These are phyloP conservation scores for Liopterus haemorrhoidalis DNA, from an alignment of 2,888 invertebrate species.

Conservation along the genomic window DNA sequence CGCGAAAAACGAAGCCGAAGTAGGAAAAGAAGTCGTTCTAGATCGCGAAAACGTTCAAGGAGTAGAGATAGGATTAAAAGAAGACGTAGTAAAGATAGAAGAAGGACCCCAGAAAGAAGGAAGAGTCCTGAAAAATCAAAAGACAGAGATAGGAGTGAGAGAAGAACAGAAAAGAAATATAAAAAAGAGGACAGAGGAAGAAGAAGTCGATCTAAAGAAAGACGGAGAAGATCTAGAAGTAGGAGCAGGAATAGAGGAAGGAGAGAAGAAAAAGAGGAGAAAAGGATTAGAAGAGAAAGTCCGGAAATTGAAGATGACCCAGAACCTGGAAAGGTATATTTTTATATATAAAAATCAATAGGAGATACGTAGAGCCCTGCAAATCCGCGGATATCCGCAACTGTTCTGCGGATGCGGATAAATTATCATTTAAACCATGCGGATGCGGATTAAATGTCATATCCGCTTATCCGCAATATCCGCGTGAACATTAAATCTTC, in stretches of 20 bases:
- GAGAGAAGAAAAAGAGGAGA: slow-evolving; percentile 25
- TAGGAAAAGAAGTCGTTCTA: slow-evolving; percentile 20
- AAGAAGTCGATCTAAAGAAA: slow-evolving; percentile 37
- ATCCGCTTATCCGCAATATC: too few species aligned
- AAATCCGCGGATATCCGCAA: too few species aligned
- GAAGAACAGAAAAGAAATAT: slow-evolving; percentile 7
- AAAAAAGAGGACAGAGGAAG: slow-evolving; percentile 35
- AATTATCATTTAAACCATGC: too few species aligned
- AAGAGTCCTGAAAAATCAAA: slow-evolving; percentile 17
- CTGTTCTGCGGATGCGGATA: too few species aligned
- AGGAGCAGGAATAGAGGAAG: slow-evolving; percentile 33
- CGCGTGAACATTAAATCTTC: too few species aligned
- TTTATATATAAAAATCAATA: neutral
- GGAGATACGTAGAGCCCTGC: too few species aligned
- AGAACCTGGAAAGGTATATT: slow-evolving; percentile 62
- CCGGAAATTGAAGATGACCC: slow-evolving; percentile 58
- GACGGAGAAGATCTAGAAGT: slow-evolving; percentile 33
- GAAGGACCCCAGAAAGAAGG: slow-evolving; percentile 28
- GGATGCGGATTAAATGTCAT: too few species aligned
- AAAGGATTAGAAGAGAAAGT: slow-evolving; percentile 39
- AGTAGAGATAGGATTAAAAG: slow-evolving; percentile 32
- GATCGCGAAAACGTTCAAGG: slow-evolving; percentile 28
- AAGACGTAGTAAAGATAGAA: slow-evolving; percentile 38
- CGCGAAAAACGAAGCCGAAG: slow-evolving; percentile 38
- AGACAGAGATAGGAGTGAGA: slow-evolving; percentile 35